Evolutionary conservation across 2,888 invertebrate species (phyloP), one percentile per base, ranked within the genome.

Genomic region (Aspidapion aeneum): DNA sequence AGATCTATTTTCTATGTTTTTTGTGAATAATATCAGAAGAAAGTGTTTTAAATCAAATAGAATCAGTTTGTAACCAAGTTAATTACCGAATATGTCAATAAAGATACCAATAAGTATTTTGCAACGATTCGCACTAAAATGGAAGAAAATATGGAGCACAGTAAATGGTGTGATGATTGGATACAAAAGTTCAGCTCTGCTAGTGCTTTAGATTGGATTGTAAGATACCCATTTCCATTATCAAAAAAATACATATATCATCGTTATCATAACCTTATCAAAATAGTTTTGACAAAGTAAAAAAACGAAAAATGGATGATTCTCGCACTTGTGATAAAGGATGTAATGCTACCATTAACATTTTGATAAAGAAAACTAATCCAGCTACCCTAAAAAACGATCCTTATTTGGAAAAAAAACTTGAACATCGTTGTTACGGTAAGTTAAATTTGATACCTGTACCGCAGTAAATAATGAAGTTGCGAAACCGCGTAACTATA

Each of bases 221-320:
- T 56, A n/a, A 56, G 56, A 56, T 56, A 56, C 19, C 18, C 56
- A 56, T 56, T 19, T 18, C 56, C 56, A 18, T 56, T 21, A 56
- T 18, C 56, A 19, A 56, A 56, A 18, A 56, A 56, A n/a, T 56
- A 56, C 56, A 7, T 56, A 19, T 56, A 56, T 56, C 19, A n/a
- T 21, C n/a, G n/a, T n/a, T n/a, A n/a, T n/a, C n/a, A n/a, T n/a
- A n/a, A n/a, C n/a, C n/a, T n/a, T n/a, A 56, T 19, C 56, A 56
- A n/a, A 56, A 56, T 18, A 21, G 56, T 56, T 18, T 56, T n/a
- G 56, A 56, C 20, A 56, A 56, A 56, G 56, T 56, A 56, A 56
- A 18, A 56, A 56, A n/a, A n/a, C 18, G 56, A 56, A 56, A 56
- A 18, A 56, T 3, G 20, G 5, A 20, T 5, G 7, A 5, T 18